A percentile compares a stretch with the other conserved stretches of the same genome.
phyloP scores from a whole-genome alignment of 2,113 vertebrate genomes.

The Halcyon senegalensis region DNA sequence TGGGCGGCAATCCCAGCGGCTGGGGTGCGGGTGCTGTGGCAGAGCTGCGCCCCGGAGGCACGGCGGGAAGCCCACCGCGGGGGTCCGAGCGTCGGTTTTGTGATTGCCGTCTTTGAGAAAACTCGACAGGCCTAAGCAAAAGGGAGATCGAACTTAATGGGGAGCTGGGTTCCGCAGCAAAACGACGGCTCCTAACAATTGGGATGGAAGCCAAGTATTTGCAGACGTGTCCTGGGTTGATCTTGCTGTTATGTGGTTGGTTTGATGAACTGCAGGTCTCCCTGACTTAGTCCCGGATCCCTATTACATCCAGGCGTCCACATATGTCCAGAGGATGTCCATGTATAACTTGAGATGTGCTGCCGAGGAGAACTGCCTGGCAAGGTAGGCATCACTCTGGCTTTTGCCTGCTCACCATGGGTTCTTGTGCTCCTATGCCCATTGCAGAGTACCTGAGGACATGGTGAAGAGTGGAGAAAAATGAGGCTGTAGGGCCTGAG shows the following conservation, averaged over 20 bases:
- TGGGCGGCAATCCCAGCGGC: no score
- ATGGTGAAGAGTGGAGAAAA: neutral
- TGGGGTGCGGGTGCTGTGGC: no score
- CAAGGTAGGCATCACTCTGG: slow-evolving; percentile 78
- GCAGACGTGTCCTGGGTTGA: slow-evolving; percentile 51
- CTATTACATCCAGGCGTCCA: slow-evolving; percentile 91
- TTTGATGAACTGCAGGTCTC: slow-evolving; percentile 83
- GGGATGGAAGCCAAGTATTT: neutral
- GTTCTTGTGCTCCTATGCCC: neutral
- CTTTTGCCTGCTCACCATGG: neutral
- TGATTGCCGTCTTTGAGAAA: neutral
- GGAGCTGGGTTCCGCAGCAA: neutral
- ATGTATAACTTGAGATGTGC: slow-evolving; percentile 97
- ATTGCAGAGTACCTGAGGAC: neutral
- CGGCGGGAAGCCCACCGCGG: neutral
- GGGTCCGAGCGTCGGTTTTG: neutral
- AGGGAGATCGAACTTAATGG: neutral
- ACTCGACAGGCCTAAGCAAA: neutral
- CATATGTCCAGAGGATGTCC: slow-evolving; percentile 90
- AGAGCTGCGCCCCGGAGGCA: neutral
- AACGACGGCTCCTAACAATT: neutral
- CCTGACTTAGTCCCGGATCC: slow-evolving; percentile 96
- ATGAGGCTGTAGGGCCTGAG: neutral
- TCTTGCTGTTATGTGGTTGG: slow-evolving; percentile 50
- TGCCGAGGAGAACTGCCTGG: slow-evolving; percentile 94